Base-by-base conservation (phyloP, 2,113 vertebrate genomes). In the Lonchura striata region DNA sequence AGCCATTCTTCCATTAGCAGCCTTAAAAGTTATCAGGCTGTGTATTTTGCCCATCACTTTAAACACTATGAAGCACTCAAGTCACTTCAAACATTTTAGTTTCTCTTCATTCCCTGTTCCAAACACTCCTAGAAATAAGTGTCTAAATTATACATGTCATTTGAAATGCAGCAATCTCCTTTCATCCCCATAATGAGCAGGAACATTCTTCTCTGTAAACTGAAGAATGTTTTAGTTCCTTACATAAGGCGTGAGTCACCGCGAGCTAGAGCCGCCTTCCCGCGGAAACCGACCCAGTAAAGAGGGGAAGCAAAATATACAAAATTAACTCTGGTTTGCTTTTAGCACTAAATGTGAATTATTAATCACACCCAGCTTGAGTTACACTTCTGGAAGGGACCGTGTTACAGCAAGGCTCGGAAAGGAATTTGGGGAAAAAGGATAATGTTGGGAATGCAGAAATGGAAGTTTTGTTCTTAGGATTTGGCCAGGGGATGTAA, bases 81-180 rank as follows among this genome's bases (percentile, higher is more conserved):
- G 80, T 94, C 90, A 92, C 86, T 95, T 94, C 92, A 95, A 97
- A 95, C 95, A 84, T 92, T 94, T 96, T 60, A 71, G 68, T 88
- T 95, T 90, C 92, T 95, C 93, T 92, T 92, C 92, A 86, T 77
- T 95, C 93, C 64, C 86, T 7, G 60, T 56, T 96, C 89, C 90
- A 95, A 95, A 93, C 72, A 96, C 88, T 92, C 85, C 82, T 92
- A 57, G 94, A 96, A 96, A 85, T 92, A 95, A 94, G 84, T 88
- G 94, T 71, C 93, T 97, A 96, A 96, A 96, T 96, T 96, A 97
- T 96, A 96, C 28, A 96, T 94, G 92, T 95, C 93, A 95, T 94
- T 88, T 47, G 88, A 90, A 96, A 93, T 81, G 88, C 88, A 90
- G 88, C 90, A 49, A 88, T 94, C 96, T 96, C 82, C 85, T 96